These are phyloP conservation scores for Notamacropus eugenii DNA, from an alignment of 2,797 vertebrate genomes.

Conservation along the genomic window DNA sequence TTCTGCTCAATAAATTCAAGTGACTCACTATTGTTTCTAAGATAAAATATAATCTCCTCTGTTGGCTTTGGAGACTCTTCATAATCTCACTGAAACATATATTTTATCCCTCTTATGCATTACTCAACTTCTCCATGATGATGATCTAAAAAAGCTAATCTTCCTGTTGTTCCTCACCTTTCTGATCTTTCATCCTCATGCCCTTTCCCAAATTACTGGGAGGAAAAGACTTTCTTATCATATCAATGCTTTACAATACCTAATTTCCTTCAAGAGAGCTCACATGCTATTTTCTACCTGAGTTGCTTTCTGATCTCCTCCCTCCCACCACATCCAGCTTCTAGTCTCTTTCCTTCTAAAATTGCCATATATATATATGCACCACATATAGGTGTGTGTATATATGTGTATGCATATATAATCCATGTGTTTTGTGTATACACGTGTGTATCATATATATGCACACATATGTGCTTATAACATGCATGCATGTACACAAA, in stretches of 20 bases:
- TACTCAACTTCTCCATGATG: not conserved
- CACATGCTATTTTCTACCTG: not conserved
- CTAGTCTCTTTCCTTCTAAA: not conserved
- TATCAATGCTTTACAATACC: not conserved
- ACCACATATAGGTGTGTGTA: not conserved
- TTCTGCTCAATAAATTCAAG: not conserved
- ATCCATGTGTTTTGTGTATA: too few relatives aligned
- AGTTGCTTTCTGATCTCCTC: not conserved
- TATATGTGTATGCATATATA: not conserved
- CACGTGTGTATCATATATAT: not conserved
- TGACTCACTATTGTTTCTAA: not conserved
- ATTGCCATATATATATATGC: not conserved
- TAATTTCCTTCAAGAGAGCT: not conserved
- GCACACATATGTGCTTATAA: too few relatives aligned
- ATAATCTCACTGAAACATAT: not conserved
- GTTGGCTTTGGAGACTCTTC: not conserved
- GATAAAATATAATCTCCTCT: not conserved
- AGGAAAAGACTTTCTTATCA: not conserved
- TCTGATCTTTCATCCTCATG: not conserved
- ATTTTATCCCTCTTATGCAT: not conserved
- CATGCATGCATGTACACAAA: too few relatives aligned
- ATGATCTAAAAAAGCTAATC: not conserved
- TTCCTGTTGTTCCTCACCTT: not conserved
- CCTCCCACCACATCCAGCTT: not conserved
- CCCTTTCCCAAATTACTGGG: not conserved